Conservation (phyloP, 2,797 vertebrate genomes). For the Echeneis naucrates region DNA sequence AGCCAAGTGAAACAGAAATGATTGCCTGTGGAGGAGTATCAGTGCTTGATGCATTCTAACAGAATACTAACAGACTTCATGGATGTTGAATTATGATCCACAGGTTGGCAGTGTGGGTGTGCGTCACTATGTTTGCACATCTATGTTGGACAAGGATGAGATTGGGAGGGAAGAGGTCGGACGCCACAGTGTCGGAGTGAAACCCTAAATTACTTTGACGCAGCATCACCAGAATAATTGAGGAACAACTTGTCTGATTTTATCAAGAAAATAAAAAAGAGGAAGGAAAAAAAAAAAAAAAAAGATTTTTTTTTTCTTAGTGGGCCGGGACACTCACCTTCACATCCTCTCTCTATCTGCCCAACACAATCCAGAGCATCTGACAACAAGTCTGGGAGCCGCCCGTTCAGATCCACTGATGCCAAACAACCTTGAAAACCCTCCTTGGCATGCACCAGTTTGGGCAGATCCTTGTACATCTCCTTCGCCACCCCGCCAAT, state of each 20-base stretch:
- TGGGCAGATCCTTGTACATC: conserved; percentile 94
- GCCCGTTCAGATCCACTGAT: conserved; percentile 94
- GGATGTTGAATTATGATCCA: conserved; percentile 69
- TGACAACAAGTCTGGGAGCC: conserved; percentile 95
- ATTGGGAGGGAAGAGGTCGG: conserved; percentile 7
- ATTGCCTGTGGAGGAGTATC: conserved; percentile 69
- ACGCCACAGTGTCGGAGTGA: neutral
- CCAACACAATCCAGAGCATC: conserved; percentile 96
- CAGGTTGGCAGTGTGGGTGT: conserved; percentile 60
- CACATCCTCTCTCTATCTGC: conserved; percentile 97
- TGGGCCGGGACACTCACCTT: conserved; percentile 85
- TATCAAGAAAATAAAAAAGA: too few species aligned
- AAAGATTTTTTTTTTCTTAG: neutral
- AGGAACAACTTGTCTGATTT: neutral
- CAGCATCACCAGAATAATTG: neutral
- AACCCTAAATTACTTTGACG: conserved; percentile 8
- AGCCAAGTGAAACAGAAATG: conserved; percentile 76
- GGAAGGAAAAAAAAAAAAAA: neutral
- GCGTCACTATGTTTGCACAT: conserved; percentile 27
- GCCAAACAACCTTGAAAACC: conserved; percentile 98
- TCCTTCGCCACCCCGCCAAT: conserved; percentile 96
- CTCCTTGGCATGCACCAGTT: conserved; percentile 95
- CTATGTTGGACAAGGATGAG: conserved; percentile 4
- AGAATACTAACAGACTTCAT: conserved; percentile 68
- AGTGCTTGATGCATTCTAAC: conserved; percentile 69